Evolutionary conservation across 2,888 invertebrate species (phyloP), one percentile per base, ranked within the genome.

Genomic region (Stegophylla sp.): DNA sequence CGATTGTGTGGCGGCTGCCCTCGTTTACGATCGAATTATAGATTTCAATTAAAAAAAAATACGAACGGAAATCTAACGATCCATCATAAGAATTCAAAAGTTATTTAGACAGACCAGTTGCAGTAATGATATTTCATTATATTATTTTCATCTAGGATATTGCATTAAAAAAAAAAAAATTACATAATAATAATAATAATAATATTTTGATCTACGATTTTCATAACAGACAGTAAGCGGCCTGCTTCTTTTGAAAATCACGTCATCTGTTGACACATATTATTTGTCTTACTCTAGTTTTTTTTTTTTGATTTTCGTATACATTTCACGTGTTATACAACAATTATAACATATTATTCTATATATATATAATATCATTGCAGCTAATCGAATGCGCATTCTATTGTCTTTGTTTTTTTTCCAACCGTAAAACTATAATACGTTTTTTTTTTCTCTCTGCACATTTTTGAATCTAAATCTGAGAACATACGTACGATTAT

Each of bases 41-140:
- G 28, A 59, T 69, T 53, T 79, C 69, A 69, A 75, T 75, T 75
- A 75, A 64, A 75, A 64, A 23, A 64, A 64, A 23, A 75, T 41
- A 34, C 34, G n/a, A n/a, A n/a, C n/a, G n/a, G n/a, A n/a, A 64
- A 75, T 64, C 41, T 75, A 75, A 75, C 64, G 75, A 51, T 26
- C 34, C 51, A n/a, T n/a, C 34, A n/a, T 53, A 51, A 41, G 23
- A 75, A 53, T 75, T 64, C 48, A 74, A 63, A 74, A 74, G 48
- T 64, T 74, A 64, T 51, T n/a, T 23, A 64, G 64, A 75, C n/a
- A n/a, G n/a, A n/a, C n/a, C n/a, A n/a, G n/a, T n/a, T n/a, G n/a
- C n/a, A n/a, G 15, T 10, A 41, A 10, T 64, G 51, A 51, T 45
- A 64, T 41, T 64, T 48, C 63, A 34, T 74, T 63, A 48, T 20